Evolutionary conservation across 64 coral and sea anemone genomes (phyloP).

Genomic region (Montipora efflorescens): DNA sequence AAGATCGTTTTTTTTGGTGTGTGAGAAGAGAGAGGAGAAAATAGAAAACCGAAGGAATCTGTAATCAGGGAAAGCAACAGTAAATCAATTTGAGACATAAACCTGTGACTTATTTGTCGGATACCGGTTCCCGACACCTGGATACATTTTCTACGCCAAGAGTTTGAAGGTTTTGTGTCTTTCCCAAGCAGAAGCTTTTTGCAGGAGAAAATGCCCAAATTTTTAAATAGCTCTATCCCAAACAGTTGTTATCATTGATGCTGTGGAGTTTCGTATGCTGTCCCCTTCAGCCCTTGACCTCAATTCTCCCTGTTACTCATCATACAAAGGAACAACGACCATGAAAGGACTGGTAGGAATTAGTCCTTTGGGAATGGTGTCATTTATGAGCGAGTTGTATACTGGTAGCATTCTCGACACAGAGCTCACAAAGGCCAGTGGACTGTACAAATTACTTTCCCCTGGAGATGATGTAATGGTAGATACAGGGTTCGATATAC

Average conservation of each 20-base stretch:
- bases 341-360: conserved; percentile 62
- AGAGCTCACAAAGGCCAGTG: conserved; percentile 58
- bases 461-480: conserved; percentile 32
- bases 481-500: conserved; percentile 43
- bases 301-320: conserved; percentile 55
- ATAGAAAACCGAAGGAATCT: too few relatives aligned
- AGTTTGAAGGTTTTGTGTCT: conserved; percentile 44
- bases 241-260: conserved; percentile 63
- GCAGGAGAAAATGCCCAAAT: conserved; percentile 44
- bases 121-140: neutral
- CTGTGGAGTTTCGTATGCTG: conserved; percentile 50
- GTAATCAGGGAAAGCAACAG: too few relatives aligned
- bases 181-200: conserved; percentile 18
- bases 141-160: conserved; percentile 57
- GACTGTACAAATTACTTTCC: conserved; percentile 11
- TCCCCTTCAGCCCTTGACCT: conserved; percentile 30
- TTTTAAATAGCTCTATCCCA: conserved; percentile 69
- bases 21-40: too few relatives aligned
- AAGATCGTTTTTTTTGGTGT: too few relatives aligned
- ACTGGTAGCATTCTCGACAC: conserved; percentile 63
- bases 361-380: conserved; percentile 44
- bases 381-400: conserved; percentile 46
- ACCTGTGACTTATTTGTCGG: too few relatives aligned
- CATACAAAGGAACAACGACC: conserved; percentile 66
- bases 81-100: too few relatives aligned